Base-by-base conservation (phyloP, 2,113 vertebrate species). In the Todiramphus saurophagus region DNA sequence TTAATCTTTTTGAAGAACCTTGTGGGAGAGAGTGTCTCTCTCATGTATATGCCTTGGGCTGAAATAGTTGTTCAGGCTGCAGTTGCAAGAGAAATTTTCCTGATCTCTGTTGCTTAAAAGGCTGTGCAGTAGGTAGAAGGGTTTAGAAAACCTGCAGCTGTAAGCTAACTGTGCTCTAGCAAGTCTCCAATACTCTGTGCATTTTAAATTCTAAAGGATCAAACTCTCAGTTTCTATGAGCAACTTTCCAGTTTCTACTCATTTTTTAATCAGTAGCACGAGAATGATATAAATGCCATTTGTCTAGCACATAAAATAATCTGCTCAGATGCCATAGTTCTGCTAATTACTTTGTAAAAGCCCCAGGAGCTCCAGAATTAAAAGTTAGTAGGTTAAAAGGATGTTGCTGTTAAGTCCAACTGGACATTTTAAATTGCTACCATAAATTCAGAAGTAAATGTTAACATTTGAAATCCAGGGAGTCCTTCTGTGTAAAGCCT, bases 331-430 rank as follows among this genome's bases (percentile, higher is more conserved):
- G 89, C 89, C 83, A 90, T 33, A 92, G 89, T 67, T 93, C 95
- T 96, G 86, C 89, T 96, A 93, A 97, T 97, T 96, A 89, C 80
- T 94, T 83, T 93, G 93, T 50, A 93, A 86, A 90, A 94, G 60
- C 91, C 91, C 76, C 83, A 50, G 46, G 91, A 95, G 91, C 68
- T 95, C 51, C 83, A 84, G 94, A 93, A 95, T 94, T 97, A 94
- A 95, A 97, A 95, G 73, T 94, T 92, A 95, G 92, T 92, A 91
- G 86, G 79, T 93, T 92, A 90, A 86, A 85, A 94, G 83, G 80
- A 92, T 95, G 83, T 84, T 89, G 93, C 83, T 91, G 76, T 94
- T 77, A 95, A 89, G 51, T 87, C 93, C 64, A 81, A 77, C 73
- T 64, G 93, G 88, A 83, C 89, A 92, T 95, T 92, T 97, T 94